A percentile compares a stretch with the other conserved stretches of the same genome.
Conservation (phyloP, 2,113 vertebrate species). For the Porphyrio hochstetteri region DNA sequence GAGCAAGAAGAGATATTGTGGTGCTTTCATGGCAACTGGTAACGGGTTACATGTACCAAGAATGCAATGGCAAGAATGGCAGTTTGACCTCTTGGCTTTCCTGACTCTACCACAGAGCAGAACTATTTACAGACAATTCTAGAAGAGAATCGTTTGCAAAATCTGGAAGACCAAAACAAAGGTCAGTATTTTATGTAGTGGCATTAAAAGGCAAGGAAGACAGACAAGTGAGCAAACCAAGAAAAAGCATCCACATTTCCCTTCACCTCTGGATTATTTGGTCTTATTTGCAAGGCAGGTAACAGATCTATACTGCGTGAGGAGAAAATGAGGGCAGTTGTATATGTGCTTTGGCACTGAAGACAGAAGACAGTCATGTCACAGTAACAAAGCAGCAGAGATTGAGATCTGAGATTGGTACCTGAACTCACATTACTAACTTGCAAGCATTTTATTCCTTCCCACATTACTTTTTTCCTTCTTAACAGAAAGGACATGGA, state of each 20-base stretch:
- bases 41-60: background rate
- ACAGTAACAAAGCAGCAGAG: rapidly evolving
- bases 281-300: background rate
- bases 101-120: background rate
- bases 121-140: background rate
- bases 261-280: background rate
- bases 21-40: background rate
- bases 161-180: background rate
- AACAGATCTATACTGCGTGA: background rate
- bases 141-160: background rate
- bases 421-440: background rate
- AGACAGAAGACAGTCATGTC: background rate
- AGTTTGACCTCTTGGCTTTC: background rate
- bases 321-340: background rate
- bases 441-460: background rate
- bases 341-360: background rate
- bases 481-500: background rate
- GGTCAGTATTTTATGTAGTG: background rate
- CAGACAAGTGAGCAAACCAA: background rate
- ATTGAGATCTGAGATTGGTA: background rate
- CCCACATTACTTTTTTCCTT: background rate
- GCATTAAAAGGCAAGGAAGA: background rate
- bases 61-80: rapidly evolving
- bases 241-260: background rate
- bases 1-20: background rate